A percentile compares a stretch with the other conserved stretches of the same genome.
Evolutionary conservation across 2,888 invertebrate species (phyloP).

Genomic region (Agonopterix subpropinquella): DNA sequence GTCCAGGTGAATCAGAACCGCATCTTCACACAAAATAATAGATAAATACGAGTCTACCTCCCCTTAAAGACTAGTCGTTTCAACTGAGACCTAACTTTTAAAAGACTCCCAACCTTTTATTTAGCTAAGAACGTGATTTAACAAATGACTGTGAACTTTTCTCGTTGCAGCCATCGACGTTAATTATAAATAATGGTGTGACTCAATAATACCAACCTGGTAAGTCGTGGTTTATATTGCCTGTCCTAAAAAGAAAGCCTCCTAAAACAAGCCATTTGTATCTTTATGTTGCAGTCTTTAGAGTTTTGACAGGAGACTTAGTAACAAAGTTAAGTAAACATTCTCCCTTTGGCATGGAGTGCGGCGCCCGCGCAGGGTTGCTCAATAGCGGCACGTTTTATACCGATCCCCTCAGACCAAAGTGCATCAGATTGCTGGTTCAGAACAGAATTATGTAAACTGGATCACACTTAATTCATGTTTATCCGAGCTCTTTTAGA

Average conservation of each 20-base stretch:
- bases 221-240: constrained; percentile 2
- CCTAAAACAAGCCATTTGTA: no score
- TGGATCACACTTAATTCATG: constrained; percentile 33
- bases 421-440: constrained; percentile 51
- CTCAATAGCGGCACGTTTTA: constrained; percentile 40
- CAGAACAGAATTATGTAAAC: constrained; percentile 43
- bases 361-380: constrained; percentile 24
- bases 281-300: no score
- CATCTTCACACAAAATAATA: no score
- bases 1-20: no score
- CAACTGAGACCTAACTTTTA: neutral
- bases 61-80: neutral
- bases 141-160: constrained; percentile 20
- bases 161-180: constrained; percentile 15
- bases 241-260: no score
- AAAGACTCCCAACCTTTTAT: constrained; percentile 11
- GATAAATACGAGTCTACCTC: no score
- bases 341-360: constrained; percentile 19
- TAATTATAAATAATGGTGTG: constrained; percentile 32
- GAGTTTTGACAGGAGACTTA: no score
- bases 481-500: constrained; percentile 2
- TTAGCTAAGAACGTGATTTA: constrained; percentile 12
- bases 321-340: constrained; percentile 19
- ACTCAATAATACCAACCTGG: constrained; percentile 16
- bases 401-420: constrained; percentile 33